These are phyloP conservation scores for Leucoraja ocellata DNA, from an alignment of 2,797 vertebrate genomes.

Conservation along the genomic window DNA sequence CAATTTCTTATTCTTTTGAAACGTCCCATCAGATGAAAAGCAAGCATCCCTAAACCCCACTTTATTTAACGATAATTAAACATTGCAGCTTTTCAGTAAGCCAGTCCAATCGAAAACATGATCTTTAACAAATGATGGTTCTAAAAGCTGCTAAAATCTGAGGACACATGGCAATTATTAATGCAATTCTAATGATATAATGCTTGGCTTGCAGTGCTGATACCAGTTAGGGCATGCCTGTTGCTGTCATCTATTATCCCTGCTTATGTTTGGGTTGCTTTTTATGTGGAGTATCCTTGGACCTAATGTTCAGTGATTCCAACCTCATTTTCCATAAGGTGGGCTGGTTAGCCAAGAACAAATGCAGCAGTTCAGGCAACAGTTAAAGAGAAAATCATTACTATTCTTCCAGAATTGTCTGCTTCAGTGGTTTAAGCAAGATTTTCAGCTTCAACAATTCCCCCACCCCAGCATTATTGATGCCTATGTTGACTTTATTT, in stretches of 20 bases:
- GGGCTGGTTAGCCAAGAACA: neutral
- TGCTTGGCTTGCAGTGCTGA: neutral
- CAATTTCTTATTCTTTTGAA: slow-evolving; percentile 20
- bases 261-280: neutral
- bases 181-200: neutral
- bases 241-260: neutral
- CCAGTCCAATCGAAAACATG: neutral
- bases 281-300: neutral
- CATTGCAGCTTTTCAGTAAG: neutral
- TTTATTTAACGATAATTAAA: neutral
- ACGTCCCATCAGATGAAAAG: neutral
- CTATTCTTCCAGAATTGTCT: neutral
- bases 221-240: neutral
- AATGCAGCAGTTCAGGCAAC: neutral
- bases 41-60: neutral
- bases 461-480: neutral
- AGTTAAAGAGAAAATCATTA: neutral
- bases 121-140: neutral
- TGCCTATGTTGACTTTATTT: neutral
- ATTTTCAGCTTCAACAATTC: neutral
- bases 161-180: neutral
- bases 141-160: neutral
- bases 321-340: neutral
- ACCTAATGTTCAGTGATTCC: neutral
- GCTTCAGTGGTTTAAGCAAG: neutral